Evolutionary conservation across 2,888 invertebrate genomes (phyloP).

Genomic region (Mechanitis messenoides): DNA sequence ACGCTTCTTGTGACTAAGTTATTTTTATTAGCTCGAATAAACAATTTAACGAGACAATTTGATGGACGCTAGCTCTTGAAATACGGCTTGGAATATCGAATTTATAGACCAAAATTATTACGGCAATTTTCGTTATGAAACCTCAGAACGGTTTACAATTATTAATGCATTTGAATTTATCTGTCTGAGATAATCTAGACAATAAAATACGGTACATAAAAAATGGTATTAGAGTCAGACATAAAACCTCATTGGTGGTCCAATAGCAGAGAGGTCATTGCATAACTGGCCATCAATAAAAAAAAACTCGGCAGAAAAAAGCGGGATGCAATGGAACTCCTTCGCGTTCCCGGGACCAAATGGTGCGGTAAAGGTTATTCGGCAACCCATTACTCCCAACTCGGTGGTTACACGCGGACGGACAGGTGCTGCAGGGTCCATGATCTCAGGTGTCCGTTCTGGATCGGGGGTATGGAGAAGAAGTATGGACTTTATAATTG

Average conservation of each 20-base stretch:
- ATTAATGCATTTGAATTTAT: too few species aligned
- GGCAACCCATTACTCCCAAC: slow-evolving; percentile 86
- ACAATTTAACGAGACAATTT: too few species aligned
- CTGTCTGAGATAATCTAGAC: too few species aligned
- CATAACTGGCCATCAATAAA: slow-evolving; percentile 32
- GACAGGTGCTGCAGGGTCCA: slow-evolving; percentile 93
- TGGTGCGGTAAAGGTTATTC: slow-evolving; percentile 95
- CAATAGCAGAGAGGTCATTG: slow-evolving; percentile 33
- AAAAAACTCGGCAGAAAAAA: slow-evolving; percentile 51
- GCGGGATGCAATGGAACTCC: slow-evolving; percentile 77
- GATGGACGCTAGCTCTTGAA: too few species aligned
- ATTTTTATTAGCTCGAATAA: too few species aligned
- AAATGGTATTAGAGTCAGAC: too few species aligned
- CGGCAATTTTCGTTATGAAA: too few species aligned
- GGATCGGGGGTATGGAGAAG: slow-evolving; percentile 88
- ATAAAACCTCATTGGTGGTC: slow-evolving; percentile 44
- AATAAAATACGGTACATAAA: too few species aligned
- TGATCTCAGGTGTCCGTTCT: slow-evolving; percentile 89
- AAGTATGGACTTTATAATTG: slow-evolving; percentile 93
- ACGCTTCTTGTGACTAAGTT: too few species aligned
- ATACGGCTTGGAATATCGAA: too few species aligned
- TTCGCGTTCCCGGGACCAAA: slow-evolving; percentile 92
- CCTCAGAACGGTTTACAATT: too few species aligned
- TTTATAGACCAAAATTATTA: too few species aligned
- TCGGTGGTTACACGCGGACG: slow-evolving; percentile 89